phyloP scores from a whole-genome alignment of 2,797 vertebrate genomes.

The Choloepus didactylus region DNA sequence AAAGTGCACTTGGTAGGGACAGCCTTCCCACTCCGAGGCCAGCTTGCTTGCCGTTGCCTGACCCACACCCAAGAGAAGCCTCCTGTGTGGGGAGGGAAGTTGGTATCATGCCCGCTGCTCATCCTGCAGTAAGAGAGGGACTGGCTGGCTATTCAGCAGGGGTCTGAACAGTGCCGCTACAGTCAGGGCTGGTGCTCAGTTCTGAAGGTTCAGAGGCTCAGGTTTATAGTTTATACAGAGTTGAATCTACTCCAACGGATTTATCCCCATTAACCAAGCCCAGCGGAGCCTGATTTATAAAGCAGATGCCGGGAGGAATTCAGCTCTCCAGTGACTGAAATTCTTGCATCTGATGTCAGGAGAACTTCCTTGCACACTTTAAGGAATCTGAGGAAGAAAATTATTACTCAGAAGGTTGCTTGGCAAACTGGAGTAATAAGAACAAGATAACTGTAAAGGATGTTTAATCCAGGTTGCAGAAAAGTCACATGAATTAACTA shows the following conservation, averaged over 20 bases:
- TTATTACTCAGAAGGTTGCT: neutral
- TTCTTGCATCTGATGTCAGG: neutral
- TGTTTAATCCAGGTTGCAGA: neutral
- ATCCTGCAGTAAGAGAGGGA: neutral
- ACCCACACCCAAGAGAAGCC: neutral
- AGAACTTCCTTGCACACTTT: neutral
- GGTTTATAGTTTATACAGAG: neutral
- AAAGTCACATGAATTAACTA: neutral
- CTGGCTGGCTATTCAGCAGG: fast-evolving
- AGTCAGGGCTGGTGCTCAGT: neutral
- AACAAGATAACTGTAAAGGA: neutral
- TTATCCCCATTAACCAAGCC: neutral
- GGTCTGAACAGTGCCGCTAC: no score
- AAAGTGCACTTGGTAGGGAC: neutral
- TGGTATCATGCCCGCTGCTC: neutral
- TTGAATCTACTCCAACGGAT: neutral
- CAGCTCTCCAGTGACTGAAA: neutral
- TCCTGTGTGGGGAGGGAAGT: neutral
- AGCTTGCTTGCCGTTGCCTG: neutral
- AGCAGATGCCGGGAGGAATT: neutral
- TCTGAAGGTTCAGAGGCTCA: neutral
- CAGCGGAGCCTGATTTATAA: neutral
- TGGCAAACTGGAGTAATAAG: neutral
- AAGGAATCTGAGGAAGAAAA: neutral
- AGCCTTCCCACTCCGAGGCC: neutral